Conservation (phyloP, 1,140 invertebrate genomes). For the Oscheius sp. region DNA sequence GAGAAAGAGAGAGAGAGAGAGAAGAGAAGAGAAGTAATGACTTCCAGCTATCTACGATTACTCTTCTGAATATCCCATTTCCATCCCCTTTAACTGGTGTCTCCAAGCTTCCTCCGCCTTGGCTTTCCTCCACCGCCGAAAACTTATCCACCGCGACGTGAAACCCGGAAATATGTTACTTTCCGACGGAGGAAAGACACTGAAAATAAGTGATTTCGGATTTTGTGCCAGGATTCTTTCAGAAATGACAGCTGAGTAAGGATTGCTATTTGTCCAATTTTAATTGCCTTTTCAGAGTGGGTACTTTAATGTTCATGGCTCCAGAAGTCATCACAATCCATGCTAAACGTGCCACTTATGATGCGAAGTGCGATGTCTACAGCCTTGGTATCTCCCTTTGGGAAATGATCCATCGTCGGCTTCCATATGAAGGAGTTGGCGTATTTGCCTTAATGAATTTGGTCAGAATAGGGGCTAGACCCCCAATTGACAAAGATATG, state of each 20-base stretch:
- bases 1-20: too few species aligned
- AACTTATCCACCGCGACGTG: background rate
- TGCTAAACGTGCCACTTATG: background rate
- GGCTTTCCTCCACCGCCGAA: background rate
- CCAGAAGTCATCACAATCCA: background rate
- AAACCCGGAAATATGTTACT: background rate
- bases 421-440: background rate
- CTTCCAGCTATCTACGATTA: background rate
- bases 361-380: conserved; percentile 1
- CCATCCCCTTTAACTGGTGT: background rate
- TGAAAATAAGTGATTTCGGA: background rate
- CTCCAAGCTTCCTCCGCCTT: background rate
- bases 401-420: background rate
- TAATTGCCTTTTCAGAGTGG: background rate
- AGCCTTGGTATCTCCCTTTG: background rate
- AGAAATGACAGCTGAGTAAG: background rate
- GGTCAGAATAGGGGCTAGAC: too few species aligned
- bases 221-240: background rate
- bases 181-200: background rate
- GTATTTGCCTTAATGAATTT: too few species aligned
- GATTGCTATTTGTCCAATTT: background rate
- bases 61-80: background rate
- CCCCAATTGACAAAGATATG: too few species aligned
- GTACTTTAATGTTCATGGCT: background rate
- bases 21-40: too few species aligned